phyloP scores from a whole-genome alignment of 2,113 vertebrate species.

The Gopherus evgoodei region DNA sequence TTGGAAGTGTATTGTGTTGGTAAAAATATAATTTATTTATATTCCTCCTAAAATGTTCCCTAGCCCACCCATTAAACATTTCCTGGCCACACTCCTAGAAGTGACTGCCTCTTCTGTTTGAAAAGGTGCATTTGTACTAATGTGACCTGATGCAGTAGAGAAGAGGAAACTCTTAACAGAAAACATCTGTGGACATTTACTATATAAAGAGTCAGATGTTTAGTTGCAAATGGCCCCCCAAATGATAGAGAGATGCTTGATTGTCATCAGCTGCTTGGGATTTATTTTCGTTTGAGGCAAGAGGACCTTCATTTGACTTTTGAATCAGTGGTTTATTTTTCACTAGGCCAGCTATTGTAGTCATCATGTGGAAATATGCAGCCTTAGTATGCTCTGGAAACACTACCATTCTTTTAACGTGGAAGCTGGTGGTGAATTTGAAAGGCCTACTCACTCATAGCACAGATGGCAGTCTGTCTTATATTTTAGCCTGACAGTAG shows the following conservation, averaged over 20 bases:
- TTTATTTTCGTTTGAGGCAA: neutral
- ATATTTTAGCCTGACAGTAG: constrained; percentile 6
- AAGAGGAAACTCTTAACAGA: neutral
- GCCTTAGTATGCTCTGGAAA: constrained; percentile 42
- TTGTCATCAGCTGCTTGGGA: constrained; percentile 52
- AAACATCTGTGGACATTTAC: neutral
- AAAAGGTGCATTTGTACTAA: constrained; percentile 46
- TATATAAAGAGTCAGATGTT: neutral
- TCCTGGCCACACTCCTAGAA: constrained; percentile 62
- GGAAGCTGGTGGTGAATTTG: constrained; percentile 40
- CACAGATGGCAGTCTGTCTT: constrained; percentile 50
- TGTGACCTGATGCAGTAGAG: neutral
- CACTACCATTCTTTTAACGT: constrained; percentile 51
- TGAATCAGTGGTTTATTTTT: constrained; percentile 37
- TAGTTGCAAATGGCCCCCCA: neutral
- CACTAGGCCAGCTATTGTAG: constrained; percentile 53
- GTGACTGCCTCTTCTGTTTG: constrained; percentile 36
- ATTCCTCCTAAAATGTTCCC: constrained; percentile 66
- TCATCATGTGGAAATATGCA: constrained; percentile 61
- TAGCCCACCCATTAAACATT: constrained; percentile 60
- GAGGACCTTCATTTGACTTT: constrained; percentile 56
- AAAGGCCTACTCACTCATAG: constrained; percentile 60
- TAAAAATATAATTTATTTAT: constrained; percentile 69
- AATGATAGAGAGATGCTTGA: constrained; percentile 35
- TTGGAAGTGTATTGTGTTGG: constrained; percentile 64